phyloP scores from a whole-genome alignment of 2,888 invertebrate genomes.

The Amiota mariae region DNA sequence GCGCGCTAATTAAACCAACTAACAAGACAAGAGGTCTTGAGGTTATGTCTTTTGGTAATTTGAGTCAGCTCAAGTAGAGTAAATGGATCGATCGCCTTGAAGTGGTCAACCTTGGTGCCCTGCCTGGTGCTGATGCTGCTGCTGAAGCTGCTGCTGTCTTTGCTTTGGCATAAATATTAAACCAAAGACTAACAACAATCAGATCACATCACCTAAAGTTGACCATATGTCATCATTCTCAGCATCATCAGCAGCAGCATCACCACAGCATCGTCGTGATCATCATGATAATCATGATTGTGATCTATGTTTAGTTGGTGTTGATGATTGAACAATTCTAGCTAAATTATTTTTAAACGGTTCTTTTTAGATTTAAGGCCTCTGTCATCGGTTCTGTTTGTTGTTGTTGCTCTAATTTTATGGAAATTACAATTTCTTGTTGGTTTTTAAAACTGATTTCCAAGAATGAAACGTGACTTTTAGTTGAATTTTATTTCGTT shows the following conservation, averaged over 20 bases:
- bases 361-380: slow-evolving; percentile 9
- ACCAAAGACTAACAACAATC: too few relatives aligned
- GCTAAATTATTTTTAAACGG: slow-evolving; percentile 36
- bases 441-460: too few relatives aligned
- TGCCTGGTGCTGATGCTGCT: not conserved
- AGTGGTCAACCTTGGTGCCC: slow-evolving; percentile 55
- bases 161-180: too few relatives aligned
- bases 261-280: too few relatives aligned
- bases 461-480: too few relatives aligned
- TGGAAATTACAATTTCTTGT: slow-evolving; percentile 31
- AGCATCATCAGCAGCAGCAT: not conserved
- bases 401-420: slow-evolving; percentile 61
- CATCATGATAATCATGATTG: slow-evolving; percentile 34
- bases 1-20: slow-evolving; percentile 55
- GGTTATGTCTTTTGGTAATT: slow-evolving; percentile 47
- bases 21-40: slow-evolving; percentile 34
- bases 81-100: slow-evolving; percentile 47
- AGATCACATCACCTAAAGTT: not conserved
- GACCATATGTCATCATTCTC: slow-evolving; percentile 53
- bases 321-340: slow-evolving; percentile 63
- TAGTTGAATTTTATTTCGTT: too few relatives aligned
- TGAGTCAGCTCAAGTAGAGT: slow-evolving; percentile 44
- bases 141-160: not conserved
- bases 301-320: slow-evolving; percentile 51
- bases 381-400: slow-evolving; percentile 49